phyloP scores from a whole-genome alignment of 1,140 invertebrate species.

The Oreohelix idahoensis region DNA sequence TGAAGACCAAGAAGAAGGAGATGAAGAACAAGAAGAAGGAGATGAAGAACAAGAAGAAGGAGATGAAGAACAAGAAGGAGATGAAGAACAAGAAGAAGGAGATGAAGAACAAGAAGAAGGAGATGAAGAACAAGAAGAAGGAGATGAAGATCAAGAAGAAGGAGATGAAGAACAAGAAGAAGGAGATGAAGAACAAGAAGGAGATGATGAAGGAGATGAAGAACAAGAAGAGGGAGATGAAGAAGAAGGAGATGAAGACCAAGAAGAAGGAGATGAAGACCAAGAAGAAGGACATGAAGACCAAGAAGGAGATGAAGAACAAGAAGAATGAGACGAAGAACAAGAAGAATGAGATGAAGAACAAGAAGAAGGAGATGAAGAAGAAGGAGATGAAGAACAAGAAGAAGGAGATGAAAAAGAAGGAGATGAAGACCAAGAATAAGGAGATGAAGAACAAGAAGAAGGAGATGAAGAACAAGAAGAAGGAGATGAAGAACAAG shows the following conservation, averaged over 20 bases:
- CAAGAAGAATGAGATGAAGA: constrained; percentile 2
- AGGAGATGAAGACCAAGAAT: no score
- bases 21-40: background rate
- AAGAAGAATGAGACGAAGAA: background rate
- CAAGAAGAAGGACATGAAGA: no score
- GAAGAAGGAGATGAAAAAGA: background rate
- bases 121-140: background rate
- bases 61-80: background rate
- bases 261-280: no score
- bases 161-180: background rate
- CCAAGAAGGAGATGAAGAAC: background rate
- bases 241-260: no score
- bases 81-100: background rate
- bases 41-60: background rate
- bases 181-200: background rate
- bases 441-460: no score
- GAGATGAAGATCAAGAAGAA: background rate
- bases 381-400: background rate
- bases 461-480: background rate
- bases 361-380: background rate
- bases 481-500: background rate
- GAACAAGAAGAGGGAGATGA: background rate
- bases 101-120: background rate
- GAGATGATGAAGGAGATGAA: no score
- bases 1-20: no score